Evolutionary conservation across 2,113 vertebrate species (phyloP), one percentile per base, ranked within the genome.

Genomic region (Ochotona princeps): DNA sequence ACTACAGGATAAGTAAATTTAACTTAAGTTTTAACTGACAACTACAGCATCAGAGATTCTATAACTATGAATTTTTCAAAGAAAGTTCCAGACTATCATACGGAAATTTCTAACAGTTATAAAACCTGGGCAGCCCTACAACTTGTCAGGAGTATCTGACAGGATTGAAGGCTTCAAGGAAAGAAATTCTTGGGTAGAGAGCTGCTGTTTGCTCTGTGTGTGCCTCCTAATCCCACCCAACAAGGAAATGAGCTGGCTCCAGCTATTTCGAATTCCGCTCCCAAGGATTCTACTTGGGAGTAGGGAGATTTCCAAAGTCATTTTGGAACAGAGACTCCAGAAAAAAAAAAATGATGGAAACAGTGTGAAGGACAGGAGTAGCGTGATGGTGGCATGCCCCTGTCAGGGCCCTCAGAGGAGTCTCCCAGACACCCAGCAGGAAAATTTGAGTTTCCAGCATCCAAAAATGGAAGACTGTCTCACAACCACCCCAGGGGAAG

Each of bases 11-110:
- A 93, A 75, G 28, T 74, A 38, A 88, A 67, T 78, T 44, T 6
- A 44, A 44, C 73, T 80, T 75, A 81, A 74, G 78, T 73, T 15
- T 78, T 13, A 87, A 66, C 74, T 92, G 90, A 69, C 18, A 65
- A 32, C 10, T 4, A 44, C 90, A 57, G 3, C 35, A 83, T 25
- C 63, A 28, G 93, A 89, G 74, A 30, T 21, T 73, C 44, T 74
- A 66, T 57, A 94, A 74, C 30, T 28, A 94, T 13, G 17, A 84
- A 66, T 94, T 76, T 83, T 84, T 44, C 21, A 72, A 83, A 89
- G 8, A 49, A 87, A 21, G 11, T 8, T 35, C 30, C 12, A 57
- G 26, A 57, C 26, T 38, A 28, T 47, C 11, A 54, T 0, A 0
- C 51, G 17, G 60, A 83, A 81, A 87, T 83, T 25, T 86, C 38